Conservation (phyloP, 2,888 invertebrate species). For the Orthosia cruda region DNA sequence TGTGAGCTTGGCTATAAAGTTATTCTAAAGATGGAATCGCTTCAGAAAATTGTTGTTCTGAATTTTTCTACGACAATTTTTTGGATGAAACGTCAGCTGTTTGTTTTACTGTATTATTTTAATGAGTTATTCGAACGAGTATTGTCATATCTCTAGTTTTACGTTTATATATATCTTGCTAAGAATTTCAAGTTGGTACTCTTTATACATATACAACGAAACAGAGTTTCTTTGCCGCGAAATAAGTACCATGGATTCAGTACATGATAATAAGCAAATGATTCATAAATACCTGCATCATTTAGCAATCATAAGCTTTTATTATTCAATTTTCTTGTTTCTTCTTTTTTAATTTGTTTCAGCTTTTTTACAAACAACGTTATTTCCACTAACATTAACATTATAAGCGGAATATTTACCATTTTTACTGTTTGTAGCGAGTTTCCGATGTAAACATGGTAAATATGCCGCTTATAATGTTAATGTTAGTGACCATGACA, state of each 20-base stretch:
- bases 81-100: background rate
- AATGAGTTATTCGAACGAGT: background rate
- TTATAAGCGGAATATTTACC: too few species aligned
- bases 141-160: conserved; percentile 16
- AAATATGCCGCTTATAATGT: too few species aligned
- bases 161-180: background rate
- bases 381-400: too few species aligned
- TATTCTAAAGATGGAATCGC: conserved; percentile 30
- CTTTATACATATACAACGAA: background rate
- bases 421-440: too few species aligned
- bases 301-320: background rate
- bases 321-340: background rate
- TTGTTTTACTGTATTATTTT: conserved; percentile 15
- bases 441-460: too few species aligned
- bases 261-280: too few species aligned
- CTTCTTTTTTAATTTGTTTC: background rate
- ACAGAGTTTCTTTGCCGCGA: too few species aligned
- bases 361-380: too few species aligned
- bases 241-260: too few species aligned
- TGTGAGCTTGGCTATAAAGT: conserved; percentile 18
- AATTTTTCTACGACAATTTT: conserved; percentile 25
- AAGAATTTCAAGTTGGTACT: background rate
- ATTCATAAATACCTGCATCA: too few species aligned
- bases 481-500: too few species aligned
- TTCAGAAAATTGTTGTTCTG: conserved; percentile 27